Conservation (phyloP, 2,888 invertebrate species). For the Leptinotarsa rubiginosa region DNA sequence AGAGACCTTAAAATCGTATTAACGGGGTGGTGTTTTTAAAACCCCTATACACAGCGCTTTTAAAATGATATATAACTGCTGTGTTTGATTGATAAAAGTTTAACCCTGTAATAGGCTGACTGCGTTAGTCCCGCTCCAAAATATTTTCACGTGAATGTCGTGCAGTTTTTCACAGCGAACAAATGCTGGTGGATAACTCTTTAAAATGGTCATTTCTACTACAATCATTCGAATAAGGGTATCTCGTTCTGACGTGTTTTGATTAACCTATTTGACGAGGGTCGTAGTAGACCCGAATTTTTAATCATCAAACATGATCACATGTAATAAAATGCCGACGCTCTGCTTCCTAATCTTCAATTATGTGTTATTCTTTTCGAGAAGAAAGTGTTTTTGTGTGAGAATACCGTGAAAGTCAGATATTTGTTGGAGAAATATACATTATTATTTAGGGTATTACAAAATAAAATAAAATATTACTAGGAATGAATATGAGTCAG, state of each 20-base stretch:
- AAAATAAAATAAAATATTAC: no score
- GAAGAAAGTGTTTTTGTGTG: slow-evolving; percentile 1
- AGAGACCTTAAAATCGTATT: slow-evolving; percentile 48
- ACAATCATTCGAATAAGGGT: slow-evolving; percentile 18
- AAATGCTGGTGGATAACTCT: slow-evolving; percentile 27
- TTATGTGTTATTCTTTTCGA: not conserved
- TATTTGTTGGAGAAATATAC: no score
- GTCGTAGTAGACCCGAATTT: slow-evolving; percentile 10
- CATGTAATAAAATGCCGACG: not conserved
- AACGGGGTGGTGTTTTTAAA: slow-evolving; percentile 45
- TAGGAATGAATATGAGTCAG: no score
- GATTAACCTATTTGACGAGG: slow-evolving; percentile 13
- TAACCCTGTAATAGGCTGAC: slow-evolving; percentile 40
- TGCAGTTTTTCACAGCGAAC: slow-evolving; percentile 34
- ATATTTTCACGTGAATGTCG: slow-evolving; percentile 37
- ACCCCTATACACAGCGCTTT: slow-evolving; percentile 44
- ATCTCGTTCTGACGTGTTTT: not conserved
- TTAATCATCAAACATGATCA: slow-evolving; percentile 5
- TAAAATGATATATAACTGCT: slow-evolving; percentile 47
- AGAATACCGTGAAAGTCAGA: not conserved
- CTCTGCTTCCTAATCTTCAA: not conserved
- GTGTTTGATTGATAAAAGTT: slow-evolving; percentile 49
- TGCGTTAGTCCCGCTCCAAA: slow-evolving; percentile 20
- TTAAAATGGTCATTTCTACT: slow-evolving; percentile 29
- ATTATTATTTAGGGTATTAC: no score